phyloP scores from a whole-genome alignment of 2,113 vertebrate genomes.

The Prunella himalayana region DNA sequence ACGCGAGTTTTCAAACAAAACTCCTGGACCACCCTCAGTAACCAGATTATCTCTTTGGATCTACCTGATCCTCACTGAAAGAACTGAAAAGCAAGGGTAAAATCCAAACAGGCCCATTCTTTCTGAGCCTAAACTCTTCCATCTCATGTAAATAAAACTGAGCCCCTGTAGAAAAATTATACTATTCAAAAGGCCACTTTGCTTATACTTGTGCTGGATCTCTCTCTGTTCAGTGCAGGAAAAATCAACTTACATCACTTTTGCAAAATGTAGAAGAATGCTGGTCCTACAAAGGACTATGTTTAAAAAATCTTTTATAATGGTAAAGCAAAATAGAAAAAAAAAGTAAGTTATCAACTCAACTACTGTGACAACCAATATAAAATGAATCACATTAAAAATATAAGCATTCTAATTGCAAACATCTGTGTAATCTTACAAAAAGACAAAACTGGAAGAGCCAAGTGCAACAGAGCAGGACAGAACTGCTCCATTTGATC shows the following conservation, averaged over 20 bases:
- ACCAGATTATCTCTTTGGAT: not conserved
- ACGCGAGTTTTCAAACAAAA: not conserved
- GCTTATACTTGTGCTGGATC: not conserved
- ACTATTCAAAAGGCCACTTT: not conserved
- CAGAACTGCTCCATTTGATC: not conserved
- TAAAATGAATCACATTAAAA: not conserved
- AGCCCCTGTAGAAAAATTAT: not conserved
- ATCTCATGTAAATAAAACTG: not conserved
- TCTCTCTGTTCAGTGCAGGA: not conserved
- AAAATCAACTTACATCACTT: not conserved
- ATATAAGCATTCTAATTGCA: not conserved
- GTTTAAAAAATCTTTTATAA: not conserved
- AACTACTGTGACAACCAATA: not conserved
- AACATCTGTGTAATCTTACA: not conserved
- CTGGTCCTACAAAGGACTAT: not conserved
- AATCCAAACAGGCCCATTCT: not conserved
- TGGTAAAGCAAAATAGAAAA: not conserved
- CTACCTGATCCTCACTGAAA: not conserved
- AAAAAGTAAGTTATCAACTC: not conserved
- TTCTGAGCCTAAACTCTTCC: not conserved
- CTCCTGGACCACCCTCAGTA: not conserved
- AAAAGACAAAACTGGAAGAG: not conserved
- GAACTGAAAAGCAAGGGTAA: not conserved
- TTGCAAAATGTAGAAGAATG: not conserved
- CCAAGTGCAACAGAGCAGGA: not conserved